Evolutionary conservation across 2,113 vertebrate species (phyloP).

Genomic region (Rhinolophus ferrumequinum): DNA sequence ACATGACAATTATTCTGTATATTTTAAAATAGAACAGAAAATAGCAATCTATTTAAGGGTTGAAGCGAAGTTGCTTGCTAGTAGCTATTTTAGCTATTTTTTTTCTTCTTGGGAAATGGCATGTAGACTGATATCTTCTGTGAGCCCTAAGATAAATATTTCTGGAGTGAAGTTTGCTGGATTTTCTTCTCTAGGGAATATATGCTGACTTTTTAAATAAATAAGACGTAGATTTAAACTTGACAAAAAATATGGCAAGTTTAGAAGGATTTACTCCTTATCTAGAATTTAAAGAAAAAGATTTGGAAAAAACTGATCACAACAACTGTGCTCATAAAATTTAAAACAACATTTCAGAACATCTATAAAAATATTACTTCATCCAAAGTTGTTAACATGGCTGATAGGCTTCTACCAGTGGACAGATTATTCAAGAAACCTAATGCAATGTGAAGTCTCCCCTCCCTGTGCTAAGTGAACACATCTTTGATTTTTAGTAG

Average conservation of each 20-base stretch:
- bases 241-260: background rate
- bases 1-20: constrained; percentile 14
- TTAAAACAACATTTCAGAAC: constrained; percentile 16
- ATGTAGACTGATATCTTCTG: constrained; percentile 62
- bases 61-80: constrained; percentile 55
- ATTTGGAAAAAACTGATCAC: background rate
- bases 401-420: background rate
- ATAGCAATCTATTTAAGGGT: constrained; percentile 56
- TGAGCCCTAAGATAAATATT: constrained; percentile 54
- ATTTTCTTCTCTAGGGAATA: constrained; percentile 66
- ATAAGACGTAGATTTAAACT: constrained; percentile 46
- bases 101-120: constrained; percentile 60
- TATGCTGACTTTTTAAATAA: constrained; percentile 51
- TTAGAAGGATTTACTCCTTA: constrained; percentile 31
- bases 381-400: background rate
- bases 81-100: constrained; percentile 34
- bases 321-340: constrained; percentile 34
- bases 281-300: background rate
- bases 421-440: background rate
- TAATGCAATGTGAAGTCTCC: background rate
- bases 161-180: constrained; percentile 62
- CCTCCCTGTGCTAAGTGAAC: background rate
- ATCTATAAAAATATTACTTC: background rate
- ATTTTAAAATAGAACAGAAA: constrained; percentile 62
- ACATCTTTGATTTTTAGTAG: background rate